phyloP scores from a whole-genome alignment of 2,888 invertebrate species.

The Eupithecia exiguata region DNA sequence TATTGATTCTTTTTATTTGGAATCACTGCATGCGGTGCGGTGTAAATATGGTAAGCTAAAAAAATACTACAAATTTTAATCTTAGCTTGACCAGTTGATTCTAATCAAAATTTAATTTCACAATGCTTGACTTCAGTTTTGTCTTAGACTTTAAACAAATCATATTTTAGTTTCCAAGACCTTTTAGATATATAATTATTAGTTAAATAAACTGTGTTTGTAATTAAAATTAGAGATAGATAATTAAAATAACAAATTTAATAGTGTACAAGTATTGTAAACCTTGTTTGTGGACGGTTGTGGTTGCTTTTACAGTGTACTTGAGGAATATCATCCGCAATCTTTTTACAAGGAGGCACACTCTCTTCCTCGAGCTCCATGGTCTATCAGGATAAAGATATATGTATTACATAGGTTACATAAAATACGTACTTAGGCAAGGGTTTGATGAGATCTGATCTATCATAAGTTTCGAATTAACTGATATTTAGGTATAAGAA shows the following conservation, averaged over 20 bases:
- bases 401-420: constrained; percentile 7
- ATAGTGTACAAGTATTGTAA: constrained; percentile 45
- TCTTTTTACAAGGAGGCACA: constrained; percentile 61
- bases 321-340: constrained; percentile 70
- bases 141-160: not conserved
- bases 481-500: not conserved
- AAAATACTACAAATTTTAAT: not conserved
- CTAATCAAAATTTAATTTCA: not conserved
- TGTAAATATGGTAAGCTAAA: not conserved
- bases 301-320: constrained; percentile 77
- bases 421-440: not conserved
- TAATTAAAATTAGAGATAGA: constrained; percentile 30
- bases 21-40: not conserved
- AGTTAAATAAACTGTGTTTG: not conserved
- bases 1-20: not conserved
- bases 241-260: constrained; percentile 36
- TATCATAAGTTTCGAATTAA: not conserved
- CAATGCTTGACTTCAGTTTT: not conserved
- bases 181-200: not conserved
- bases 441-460: not conserved
- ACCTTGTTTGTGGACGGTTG: constrained; percentile 80
- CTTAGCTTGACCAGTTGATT: not conserved
- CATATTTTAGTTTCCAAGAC: constrained; percentile 39
- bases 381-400: constrained; percentile 55
- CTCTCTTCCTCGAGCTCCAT: constrained; percentile 71